Conservation (phyloP, 1,140 invertebrate genomes). For the Copidosoma floridanum region DNA sequence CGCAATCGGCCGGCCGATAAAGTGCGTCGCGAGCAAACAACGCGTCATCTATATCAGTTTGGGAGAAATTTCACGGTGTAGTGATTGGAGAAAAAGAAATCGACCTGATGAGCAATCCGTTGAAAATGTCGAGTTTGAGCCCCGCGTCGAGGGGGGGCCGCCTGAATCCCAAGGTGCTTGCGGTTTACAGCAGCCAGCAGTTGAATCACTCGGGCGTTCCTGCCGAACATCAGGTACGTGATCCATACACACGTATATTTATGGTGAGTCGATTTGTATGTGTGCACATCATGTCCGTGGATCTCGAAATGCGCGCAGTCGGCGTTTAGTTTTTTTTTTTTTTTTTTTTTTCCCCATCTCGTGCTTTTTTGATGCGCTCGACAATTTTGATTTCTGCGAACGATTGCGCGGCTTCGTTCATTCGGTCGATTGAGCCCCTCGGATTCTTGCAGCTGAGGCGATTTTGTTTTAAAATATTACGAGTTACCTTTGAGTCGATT, state of each 20-base stretch:
- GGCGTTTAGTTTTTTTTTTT: too few species aligned
- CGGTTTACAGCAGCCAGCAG: conserved; percentile 32
- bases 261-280: too few species aligned
- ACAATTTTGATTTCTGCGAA: not conserved
- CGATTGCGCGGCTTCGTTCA: too few species aligned
- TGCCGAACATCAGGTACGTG: conserved; percentile 17
- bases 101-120: not conserved
- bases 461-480: too few species aligned
- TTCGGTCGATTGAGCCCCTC: too few species aligned
- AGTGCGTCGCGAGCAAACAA: not conserved
- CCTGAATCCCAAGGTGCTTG: conserved; percentile 42
- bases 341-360: not conserved
- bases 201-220: conserved; percentile 5
- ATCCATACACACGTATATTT: too few species aligned
- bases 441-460: too few species aligned
- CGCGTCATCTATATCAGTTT: too few species aligned
- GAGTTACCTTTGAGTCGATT: too few species aligned
- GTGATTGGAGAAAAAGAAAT: conserved; percentile 8
- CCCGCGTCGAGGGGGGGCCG: conserved; percentile 32
- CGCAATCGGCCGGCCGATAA: not conserved
- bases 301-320: too few species aligned
- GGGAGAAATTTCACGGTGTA: too few species aligned
- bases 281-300: too few species aligned
- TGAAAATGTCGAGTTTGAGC: conserved; percentile 11
- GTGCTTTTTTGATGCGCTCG: not conserved